A percentile compares a stretch with the other conserved stretches of the same genome.
These are phyloP conservation scores for Oryzaephilus surinamensis DNA, from an alignment of 1,140 invertebrate species.

Conservation along the genomic window DNA sequence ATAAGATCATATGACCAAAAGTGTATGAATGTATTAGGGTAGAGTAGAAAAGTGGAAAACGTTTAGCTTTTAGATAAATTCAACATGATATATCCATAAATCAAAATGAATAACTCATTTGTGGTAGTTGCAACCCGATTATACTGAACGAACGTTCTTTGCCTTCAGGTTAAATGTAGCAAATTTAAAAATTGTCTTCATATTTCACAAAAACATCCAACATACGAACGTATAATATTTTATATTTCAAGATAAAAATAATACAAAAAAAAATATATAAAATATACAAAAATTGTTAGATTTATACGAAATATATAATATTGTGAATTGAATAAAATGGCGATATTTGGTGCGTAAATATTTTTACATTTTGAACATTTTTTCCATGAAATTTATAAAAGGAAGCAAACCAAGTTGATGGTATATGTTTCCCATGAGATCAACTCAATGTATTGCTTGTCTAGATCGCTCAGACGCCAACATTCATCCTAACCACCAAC, in stretches of 20 bases:
- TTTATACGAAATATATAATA: no score
- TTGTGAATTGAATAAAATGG: no score
- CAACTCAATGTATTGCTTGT: constrained; percentile 26
- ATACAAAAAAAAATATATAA: no score
- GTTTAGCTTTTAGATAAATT: constrained; percentile 19
- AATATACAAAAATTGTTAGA: no score
- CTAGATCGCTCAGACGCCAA: constrained; percentile 26
- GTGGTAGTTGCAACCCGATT: constrained; percentile 26
- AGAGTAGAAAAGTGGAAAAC: no score
- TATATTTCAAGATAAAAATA: no score
- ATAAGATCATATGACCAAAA: no score
- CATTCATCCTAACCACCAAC: constrained; percentile 26
- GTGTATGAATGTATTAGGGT: no score
- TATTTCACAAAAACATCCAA: constrained; percentile 21
- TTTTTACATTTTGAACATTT: no score
- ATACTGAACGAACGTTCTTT: constrained; percentile 22
- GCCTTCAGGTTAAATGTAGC: constrained; percentile 24
- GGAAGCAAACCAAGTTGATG: constrained; percentile 16
- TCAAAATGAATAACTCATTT: constrained; percentile 32
- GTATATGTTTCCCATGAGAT: constrained; percentile 24
- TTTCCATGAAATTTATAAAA: no score
- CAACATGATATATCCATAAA: constrained; percentile 25
- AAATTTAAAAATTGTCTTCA: constrained; percentile 30
- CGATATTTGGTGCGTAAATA: no score
- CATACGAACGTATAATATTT: no score